Percentiles rank a stretch among this genome's conserved stretches.
phyloP scores from a whole-genome alignment of 2,888 invertebrate genomes.

The Drosophila kambysellisi region DNA sequence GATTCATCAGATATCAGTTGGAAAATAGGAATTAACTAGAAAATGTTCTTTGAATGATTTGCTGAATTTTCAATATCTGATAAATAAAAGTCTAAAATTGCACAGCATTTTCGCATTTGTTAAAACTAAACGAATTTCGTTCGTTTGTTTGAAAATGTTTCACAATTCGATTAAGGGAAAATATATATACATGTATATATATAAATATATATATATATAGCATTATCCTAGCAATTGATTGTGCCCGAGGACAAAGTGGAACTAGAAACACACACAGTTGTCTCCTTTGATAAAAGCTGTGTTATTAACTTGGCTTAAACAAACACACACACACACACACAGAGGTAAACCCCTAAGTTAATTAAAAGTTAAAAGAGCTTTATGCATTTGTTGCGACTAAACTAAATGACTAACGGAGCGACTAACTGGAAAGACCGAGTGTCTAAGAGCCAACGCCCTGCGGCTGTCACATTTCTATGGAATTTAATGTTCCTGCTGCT shows the following conservation, averaged over 20 bases:
- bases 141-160: not conserved
- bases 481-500: slow-evolving; percentile 54
- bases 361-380: slow-evolving; percentile 57
- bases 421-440: slow-evolving; percentile 8
- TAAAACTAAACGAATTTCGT: not conserved
- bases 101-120: not conserved
- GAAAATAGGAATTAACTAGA: too few species aligned
- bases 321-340: not conserved
- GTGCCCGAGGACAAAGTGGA: slow-evolving; percentile 3
- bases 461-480: slow-evolving; percentile 57
- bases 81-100: not conserved
- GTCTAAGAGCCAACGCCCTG: slow-evolving; percentile 43
- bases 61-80: not conserved
- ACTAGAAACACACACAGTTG: not conserved
- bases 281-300: slow-evolving; percentile 17
- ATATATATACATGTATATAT: too few species aligned
- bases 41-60: too few species aligned
- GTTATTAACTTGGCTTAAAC: slow-evolving; percentile 32
- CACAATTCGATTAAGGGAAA: not conserved
- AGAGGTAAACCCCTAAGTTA: slow-evolving; percentile 41
- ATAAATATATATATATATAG: too few species aligned
- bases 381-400: slow-evolving; percentile 10
- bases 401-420: slow-evolving; percentile 13
- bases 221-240: not conserved
- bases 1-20: too few species aligned